Base-by-base conservation (phyloP, 1,140 invertebrate genomes). In the Hetaerina americana region DNA sequence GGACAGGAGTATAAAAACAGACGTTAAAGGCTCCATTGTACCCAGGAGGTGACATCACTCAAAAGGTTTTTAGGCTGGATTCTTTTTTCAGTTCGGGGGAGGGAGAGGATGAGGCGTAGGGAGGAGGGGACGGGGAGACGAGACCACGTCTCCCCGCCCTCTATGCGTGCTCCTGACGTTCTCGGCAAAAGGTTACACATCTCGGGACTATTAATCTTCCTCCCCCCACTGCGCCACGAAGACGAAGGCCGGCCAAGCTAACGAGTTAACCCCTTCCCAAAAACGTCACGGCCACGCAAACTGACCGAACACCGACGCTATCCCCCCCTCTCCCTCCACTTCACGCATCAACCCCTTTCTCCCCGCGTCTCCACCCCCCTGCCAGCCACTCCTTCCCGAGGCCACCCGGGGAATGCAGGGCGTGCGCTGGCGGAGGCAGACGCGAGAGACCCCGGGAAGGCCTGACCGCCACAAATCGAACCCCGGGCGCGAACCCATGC, bases 61-160 rank as follows among this genome's bases (percentile, higher is more conserved):
- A 57, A 57, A 57, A 57, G 40, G 40, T 57, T 57, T 57, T 57
- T n/a, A n/a, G n/a, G n/a, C n/a, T n/a, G n/a, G n/a, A n/a, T n/a
- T n/a, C n/a, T n/a, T n/a, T n/a, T n/a, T n/a, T n/a, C n/a, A n/a
- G n/a, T n/a, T n/a, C n/a, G n/a, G n/a, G n/a, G n/a, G n/a, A n/a
- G n/a, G n/a, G n/a, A n/a, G n/a, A n/a, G n/a, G n/a, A n/a, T n/a
- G n/a, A n/a, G n/a, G n/a, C n/a, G n/a, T n/a, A n/a, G 40, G 22
- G 22, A 57, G 22, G 40, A 57, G 40, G 15, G 15, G 15, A 18
- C 10, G 15, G 15, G 10, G 40, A n/a, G 40, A 57, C 31, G 40
- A 57, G 40, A 57, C 15, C 40, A 57, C 40, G 22, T 18, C 40
- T n/a, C 15, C 22, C 40, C 15, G 40, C 40, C 40, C 22, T 57